Conservation (phyloP, 2,797 vertebrate genomes). For the Miichthys miiuy region DNA sequence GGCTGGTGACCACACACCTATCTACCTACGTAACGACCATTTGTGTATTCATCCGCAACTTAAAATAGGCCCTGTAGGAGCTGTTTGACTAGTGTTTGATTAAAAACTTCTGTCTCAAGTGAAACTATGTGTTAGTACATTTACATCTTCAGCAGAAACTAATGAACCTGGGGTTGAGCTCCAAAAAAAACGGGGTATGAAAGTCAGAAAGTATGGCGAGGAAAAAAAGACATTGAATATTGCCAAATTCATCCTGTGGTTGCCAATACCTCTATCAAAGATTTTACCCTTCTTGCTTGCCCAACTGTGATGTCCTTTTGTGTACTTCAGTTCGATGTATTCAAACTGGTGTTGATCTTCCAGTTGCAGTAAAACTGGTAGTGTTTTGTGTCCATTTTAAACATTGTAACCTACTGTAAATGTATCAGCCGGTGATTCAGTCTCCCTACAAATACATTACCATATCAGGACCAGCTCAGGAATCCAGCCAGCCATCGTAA, state of each 20-base stretch:
- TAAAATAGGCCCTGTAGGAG: too few species aligned
- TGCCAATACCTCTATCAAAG: neutral
- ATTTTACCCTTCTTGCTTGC: neutral
- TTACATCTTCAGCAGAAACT: too few species aligned
- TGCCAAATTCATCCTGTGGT: neutral
- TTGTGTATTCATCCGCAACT: too few species aligned
- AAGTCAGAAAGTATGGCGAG: neutral
- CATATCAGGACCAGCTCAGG: conserved; percentile 77
- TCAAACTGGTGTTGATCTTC: conserved; percentile 2
- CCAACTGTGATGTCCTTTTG: neutral
- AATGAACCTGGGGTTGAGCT: too few species aligned
- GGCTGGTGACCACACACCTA: too few species aligned
- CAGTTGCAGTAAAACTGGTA: conserved; percentile 17
- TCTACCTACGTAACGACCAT: too few species aligned
- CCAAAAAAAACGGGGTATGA: too few species aligned
- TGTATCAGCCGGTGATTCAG: conserved; percentile 34
- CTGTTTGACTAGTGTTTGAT: too few species aligned
- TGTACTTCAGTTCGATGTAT: neutral
- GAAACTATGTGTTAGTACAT: neutral
- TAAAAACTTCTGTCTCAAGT: neutral
- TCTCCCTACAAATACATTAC: conserved; percentile 64
- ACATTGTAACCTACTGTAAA: conserved; percentile 31
- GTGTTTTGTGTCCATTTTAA: conserved; percentile 41
- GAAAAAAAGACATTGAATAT: neutral
- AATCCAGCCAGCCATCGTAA: conserved; percentile 69